A percentile compares a stretch with the other conserved stretches of the same genome.
Conservation (phyloP, 1,140 invertebrate genomes). For the Cydia splendana region DNA sequence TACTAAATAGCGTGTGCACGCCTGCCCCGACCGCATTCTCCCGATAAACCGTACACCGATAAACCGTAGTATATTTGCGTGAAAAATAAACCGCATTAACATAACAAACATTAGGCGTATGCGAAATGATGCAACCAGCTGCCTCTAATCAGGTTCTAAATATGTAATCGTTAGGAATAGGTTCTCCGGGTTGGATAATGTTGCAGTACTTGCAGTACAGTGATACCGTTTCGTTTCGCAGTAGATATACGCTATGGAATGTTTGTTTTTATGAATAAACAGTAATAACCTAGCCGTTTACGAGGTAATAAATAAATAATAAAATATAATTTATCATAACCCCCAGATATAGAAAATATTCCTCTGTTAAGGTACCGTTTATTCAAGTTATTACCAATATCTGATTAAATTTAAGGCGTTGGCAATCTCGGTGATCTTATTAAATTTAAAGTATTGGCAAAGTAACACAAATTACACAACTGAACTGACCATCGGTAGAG, state of each 20-base stretch:
- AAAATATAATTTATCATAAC: neutral
- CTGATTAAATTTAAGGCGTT: slow-evolving; percentile 6
- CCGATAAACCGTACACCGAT: slow-evolving; percentile 11
- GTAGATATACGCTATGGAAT: neutral
- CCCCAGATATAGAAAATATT: neutral
- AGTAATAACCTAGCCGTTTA: neutral
- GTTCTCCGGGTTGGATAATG: neutral
- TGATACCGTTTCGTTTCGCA: slow-evolving; percentile 11
- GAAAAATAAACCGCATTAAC: slow-evolving; percentile 25
- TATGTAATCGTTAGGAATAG: slow-evolving; percentile 29
- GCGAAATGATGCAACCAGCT: slow-evolving; percentile 23
- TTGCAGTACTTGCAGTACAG: neutral
- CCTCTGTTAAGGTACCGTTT: neutral
- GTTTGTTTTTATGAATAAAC: neutral
- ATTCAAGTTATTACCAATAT: neutral
- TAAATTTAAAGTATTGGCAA: no score
- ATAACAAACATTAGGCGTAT: slow-evolving; percentile 24
- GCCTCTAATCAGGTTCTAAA: slow-evolving; percentile 25
- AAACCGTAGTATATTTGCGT: slow-evolving; percentile 13
- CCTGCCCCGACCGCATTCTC: slow-evolving; percentile 19
- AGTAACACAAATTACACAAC: neutral
- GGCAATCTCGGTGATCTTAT: neutral
- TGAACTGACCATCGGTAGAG: neutral
- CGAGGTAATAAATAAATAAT: neutral
- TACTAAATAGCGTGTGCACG: slow-evolving; percentile 29